Conservation (phyloP, 2,797 vertebrate species). For the Merluccius polli region DNA sequence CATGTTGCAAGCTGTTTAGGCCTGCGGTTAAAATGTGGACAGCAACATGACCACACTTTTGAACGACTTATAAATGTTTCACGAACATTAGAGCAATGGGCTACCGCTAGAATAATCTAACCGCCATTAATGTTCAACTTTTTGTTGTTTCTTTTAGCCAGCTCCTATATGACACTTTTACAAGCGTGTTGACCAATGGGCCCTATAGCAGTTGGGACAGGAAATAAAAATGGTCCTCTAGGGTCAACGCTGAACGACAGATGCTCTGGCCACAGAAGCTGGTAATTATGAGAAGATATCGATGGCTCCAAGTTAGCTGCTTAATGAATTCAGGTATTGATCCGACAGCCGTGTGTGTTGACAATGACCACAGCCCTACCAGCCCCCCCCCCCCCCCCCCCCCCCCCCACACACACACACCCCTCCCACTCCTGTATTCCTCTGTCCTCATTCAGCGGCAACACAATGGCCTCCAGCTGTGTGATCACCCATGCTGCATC, state of each 20-base stretch:
- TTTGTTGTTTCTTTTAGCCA: slow-evolving; percentile 5
- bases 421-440: neutral
- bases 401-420: neutral
- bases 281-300: slow-evolving; percentile 69
- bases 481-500: slow-evolving; percentile 53
- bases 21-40: neutral
- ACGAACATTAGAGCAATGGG: neutral
- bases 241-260: slow-evolving; percentile 46
- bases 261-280: slow-evolving; percentile 52
- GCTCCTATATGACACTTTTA: slow-evolving; percentile 27
- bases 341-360: slow-evolving; percentile 63
- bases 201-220: slow-evolving; percentile 30
- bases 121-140: slow-evolving; percentile 7
- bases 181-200: slow-evolving; percentile 25
- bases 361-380: slow-evolving; percentile 62
- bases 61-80: neutral
- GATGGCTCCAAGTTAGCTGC: slow-evolving; percentile 66
- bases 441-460: slow-evolving; percentile 55
- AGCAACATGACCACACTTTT: neutral
- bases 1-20: neutral
- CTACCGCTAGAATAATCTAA: neutral
- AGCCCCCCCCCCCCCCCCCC: slow-evolving; percentile 28
- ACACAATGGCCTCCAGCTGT: slow-evolving; percentile 71
- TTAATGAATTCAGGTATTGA: slow-evolving; percentile 78
- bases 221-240: slow-evolving; percentile 21